phyloP scores from a whole-genome alignment of 2,113 vertebrate genomes.

The Ciconia stormi region DNA sequence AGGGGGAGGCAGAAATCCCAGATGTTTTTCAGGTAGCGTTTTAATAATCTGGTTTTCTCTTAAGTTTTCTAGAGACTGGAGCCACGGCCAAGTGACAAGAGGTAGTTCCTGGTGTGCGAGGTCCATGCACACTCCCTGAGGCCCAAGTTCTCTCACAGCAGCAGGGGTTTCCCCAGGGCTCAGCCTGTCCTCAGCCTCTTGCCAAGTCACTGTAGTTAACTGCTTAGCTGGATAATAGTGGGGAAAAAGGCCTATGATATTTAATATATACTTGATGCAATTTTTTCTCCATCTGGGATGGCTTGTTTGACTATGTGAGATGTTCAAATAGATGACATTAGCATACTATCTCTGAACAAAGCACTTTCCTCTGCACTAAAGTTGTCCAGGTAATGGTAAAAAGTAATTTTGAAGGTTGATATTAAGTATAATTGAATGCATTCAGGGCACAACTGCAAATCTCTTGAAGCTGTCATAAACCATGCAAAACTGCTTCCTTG shows the following conservation, averaged over 20 bases:
- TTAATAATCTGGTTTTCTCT: not conserved
- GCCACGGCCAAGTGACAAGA: not conserved
- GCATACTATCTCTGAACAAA: constrained; percentile 23
- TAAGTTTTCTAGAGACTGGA: not conserved
- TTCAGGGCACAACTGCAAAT: constrained; percentile 62
- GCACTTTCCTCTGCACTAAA: not conserved
- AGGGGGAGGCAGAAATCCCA: not conserved
- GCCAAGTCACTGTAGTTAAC: not conserved
- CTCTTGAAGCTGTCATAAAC: constrained; percentile 63
- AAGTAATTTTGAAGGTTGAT: constrained; percentile 67
- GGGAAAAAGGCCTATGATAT: not conserved
- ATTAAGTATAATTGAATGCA: constrained; percentile 67
- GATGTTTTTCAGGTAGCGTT: not conserved
- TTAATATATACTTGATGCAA: not conserved
- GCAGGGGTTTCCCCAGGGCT: not conserved
- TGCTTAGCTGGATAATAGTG: not conserved
- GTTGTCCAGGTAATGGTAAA: constrained; percentile 36
- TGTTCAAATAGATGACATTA: constrained; percentile 49
- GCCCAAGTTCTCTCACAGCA: not conserved
- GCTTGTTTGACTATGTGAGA: constrained; percentile 29
- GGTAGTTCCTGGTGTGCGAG: not conserved
- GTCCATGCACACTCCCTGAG: fast-evolving
- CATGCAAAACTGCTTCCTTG: constrained; percentile 40
- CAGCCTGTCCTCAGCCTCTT: not conserved
- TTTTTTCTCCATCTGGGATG: not conserved